Conservation (phyloP, 92 coral and sea anemone genomes). For the Zoanthus solanderi region DNA sequence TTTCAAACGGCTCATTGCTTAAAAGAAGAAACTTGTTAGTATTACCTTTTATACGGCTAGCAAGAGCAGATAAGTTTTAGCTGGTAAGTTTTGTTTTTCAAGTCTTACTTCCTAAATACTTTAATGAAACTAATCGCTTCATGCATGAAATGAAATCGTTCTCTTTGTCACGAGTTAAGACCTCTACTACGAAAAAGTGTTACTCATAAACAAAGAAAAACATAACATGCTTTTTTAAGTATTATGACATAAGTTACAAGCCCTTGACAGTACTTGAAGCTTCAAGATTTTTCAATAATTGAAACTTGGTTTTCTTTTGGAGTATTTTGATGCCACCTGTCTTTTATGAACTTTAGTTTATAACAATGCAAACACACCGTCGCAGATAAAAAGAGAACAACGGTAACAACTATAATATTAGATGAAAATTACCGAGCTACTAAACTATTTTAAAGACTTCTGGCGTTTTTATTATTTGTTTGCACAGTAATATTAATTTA, state of each 20-base stretch:
- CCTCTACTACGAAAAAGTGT: not conserved
- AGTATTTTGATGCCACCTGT: not conserved
- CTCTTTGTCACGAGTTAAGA: not conserved
- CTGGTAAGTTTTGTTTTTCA: not conserved
- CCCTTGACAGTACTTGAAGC: slow-evolving; percentile 26
- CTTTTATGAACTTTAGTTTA: not conserved
- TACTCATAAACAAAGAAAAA: not conserved
- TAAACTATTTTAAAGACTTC: not conserved
- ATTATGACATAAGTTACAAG: not conserved
- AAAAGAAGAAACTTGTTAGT: not conserved
- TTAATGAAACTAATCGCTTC: too few relatives aligned
- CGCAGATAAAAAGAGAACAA: not conserved
- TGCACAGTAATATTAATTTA: not conserved
- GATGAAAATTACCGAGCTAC: too few relatives aligned
- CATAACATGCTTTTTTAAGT: not conserved
- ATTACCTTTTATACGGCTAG: not conserved
- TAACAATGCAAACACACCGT: not conserved
- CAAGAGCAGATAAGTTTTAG: not conserved
- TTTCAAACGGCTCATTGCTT: not conserved
- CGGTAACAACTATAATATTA: too few relatives aligned
- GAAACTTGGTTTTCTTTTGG: not conserved
- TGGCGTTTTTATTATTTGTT: not conserved
- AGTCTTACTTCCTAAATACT: not conserved
- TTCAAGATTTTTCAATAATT: not conserved
- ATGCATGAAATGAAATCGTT: too few relatives aligned